phyloP scores from a whole-genome alignment of 64 coral and sea anemone genomes.

The Actinia equina region DNA sequence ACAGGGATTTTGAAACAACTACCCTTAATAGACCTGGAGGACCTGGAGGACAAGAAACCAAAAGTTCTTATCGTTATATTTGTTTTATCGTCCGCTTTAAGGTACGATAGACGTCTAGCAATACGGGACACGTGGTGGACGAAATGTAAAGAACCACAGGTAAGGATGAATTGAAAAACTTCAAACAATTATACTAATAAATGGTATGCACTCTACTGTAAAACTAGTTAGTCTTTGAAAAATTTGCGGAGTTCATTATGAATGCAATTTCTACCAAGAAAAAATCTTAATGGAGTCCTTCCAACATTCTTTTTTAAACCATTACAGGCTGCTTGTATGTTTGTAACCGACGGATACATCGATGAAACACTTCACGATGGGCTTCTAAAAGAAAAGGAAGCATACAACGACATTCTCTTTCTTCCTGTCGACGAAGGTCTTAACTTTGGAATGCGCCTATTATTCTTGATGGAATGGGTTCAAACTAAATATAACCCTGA shows the following conservation, averaged over 20 bases:
- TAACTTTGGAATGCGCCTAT: conserved; percentile 25
- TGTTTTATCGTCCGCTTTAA: neutral
- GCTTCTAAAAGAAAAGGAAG: neutral
- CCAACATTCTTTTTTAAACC: no score
- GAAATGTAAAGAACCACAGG: conserved; percentile 6
- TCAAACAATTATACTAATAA: no score
- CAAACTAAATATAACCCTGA: conserved; percentile 29
- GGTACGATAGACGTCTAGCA: conserved; percentile 13
- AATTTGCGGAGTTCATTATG: no score
- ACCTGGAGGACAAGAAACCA: conserved; percentile 8
- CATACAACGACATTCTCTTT: conserved; percentile 14
- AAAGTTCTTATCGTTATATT: conserved; percentile 1
- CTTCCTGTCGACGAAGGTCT: conserved; percentile 19
- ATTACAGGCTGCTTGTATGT: conserved; percentile 20
- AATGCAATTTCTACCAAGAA: no score
- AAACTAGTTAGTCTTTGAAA: no score
- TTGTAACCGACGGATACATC: conserved; percentile 25
- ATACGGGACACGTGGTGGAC: conserved; percentile 24
- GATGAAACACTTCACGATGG: conserved; percentile 10
- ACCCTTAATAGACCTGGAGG: conserved; percentile 9
- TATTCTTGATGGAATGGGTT: conserved; percentile 48
- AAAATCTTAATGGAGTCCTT: no score
- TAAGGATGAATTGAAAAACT: neutral
- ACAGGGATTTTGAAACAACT: conserved; percentile 10
- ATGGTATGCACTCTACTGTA: no score